These are phyloP conservation scores for Leucozona laternaria DNA, from an alignment of 2,888 invertebrate species.

Conservation along the genomic window DNA sequence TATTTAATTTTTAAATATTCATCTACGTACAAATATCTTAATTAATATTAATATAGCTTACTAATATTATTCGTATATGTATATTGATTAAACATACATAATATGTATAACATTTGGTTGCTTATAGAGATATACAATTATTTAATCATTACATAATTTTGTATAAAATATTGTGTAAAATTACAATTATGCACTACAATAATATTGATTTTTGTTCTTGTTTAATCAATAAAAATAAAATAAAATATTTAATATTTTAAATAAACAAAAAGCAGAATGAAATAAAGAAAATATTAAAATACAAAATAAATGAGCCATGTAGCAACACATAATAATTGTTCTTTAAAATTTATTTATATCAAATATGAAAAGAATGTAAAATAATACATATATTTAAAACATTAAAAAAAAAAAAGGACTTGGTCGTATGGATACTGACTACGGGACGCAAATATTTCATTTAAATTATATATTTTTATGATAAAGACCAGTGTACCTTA, in stretches of 20 bases:
- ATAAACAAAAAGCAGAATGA: conserved; percentile 6
- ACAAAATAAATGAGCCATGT: conserved; percentile 47
- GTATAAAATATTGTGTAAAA: conserved; percentile 57
- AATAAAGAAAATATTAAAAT: conserved; percentile 5
- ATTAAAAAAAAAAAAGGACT: conserved; percentile 14
- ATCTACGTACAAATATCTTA: conserved; percentile 68
- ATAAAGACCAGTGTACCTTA: conserved; percentile 24
- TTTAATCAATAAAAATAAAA: conserved; percentile 4
- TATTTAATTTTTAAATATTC: conserved; percentile 40
- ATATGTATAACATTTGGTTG: conserved; percentile 33
- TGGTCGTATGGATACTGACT: conserved; percentile 14
- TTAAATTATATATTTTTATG: conserved; percentile 25
- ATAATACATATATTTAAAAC: conserved; percentile 19
- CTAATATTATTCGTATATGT: conserved; percentile 14
- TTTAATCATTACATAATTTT: conserved; percentile 45
- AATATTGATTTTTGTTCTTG: not conserved
- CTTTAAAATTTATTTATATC: conserved; percentile 36
- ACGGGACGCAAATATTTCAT: conserved; percentile 52
- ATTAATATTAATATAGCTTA: conserved; percentile 41
- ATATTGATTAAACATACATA: conserved; percentile 42
- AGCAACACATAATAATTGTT: conserved; percentile 27
- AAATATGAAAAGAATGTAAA: conserved; percentile 46
- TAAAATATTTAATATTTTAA: not conserved
- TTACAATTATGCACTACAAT: conserved; percentile 52
- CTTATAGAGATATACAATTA: conserved; percentile 59